phyloP scores from a whole-genome alignment of 1,140 invertebrate genomes.

The Zaprionus camerounensis region DNA sequence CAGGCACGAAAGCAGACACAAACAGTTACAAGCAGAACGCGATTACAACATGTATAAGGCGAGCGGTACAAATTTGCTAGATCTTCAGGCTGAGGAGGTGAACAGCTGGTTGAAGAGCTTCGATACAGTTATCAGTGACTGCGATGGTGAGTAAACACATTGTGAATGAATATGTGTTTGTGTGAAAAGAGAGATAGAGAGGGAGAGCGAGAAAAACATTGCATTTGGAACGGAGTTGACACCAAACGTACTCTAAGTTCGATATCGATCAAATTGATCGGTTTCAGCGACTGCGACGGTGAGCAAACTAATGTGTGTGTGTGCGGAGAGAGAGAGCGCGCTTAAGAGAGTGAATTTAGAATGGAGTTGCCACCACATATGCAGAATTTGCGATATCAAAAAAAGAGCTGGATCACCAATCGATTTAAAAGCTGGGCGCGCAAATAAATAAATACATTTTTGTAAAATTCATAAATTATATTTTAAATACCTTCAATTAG shows the following conservation, averaged over 20 bases:
- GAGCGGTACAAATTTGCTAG: conserved; percentile 62
- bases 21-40: conserved; percentile 33
- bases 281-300: background rate
- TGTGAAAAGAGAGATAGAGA: background rate
- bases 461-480: background rate
- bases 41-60: conserved; percentile 53
- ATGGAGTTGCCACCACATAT: conserved; percentile 15
- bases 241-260: background rate
- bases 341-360: background rate
- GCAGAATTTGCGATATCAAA: background rate
- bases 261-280: conserved; percentile 1
- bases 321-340: background rate
- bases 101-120: conserved; percentile 89
- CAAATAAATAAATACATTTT: background rate
- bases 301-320: background rate
- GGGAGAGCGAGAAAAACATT: background rate
- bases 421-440: background rate
- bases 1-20: conserved; percentile 31
- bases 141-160: conserved; percentile 88
- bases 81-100: conserved; percentile 85
- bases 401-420: background rate
- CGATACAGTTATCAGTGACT: conserved; percentile 92
- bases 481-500: conserved; percentile 83
- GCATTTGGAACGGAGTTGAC: background rate
- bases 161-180: background rate